These are phyloP conservation scores for Chymomyza amoena DNA, from an alignment of 2,888 invertebrate species.

Conservation along the genomic window DNA sequence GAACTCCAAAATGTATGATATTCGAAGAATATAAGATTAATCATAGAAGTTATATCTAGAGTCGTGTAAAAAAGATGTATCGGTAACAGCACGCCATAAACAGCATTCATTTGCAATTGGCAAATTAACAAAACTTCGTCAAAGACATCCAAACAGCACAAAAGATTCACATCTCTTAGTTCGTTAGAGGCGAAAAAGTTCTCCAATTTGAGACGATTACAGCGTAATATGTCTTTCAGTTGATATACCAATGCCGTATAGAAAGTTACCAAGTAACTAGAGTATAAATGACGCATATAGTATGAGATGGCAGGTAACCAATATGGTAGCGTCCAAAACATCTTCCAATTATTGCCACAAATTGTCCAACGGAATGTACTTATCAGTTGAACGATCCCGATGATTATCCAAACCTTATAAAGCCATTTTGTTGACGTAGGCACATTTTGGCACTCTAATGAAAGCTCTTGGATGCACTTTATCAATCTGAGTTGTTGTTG, in stretches of 20 bases:
- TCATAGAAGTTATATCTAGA: not conserved
- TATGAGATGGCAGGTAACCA: not conserved
- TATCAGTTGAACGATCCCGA: not conserved
- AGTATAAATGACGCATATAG: not conserved
- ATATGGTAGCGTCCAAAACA: not conserved
- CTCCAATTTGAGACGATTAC: not conserved
- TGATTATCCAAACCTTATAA: not conserved
- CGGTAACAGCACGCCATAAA: not conserved
- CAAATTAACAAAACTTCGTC: constrained; percentile 1
- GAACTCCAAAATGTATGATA: not conserved
- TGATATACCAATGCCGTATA: not conserved
- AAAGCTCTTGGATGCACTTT: not conserved
- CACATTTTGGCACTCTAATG: not conserved
- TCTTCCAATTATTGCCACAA: not conserved
- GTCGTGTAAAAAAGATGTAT: not conserved
- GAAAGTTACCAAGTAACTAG: constrained; percentile 1
- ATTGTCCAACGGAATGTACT: not conserved
- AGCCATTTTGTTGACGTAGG: not conserved
- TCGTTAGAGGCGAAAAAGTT: not conserved
- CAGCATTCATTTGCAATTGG: not conserved
- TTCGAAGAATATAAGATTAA: not conserved
- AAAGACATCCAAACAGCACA: not conserved
- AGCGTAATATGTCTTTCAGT: not conserved
- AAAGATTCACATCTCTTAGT: not conserved
- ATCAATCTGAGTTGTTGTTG: not conserved